A percentile compares a stretch with the other conserved stretches of the same genome.
Evolutionary conservation across 53 echinoderm and acorn worm species (phyloP).

Genomic region (Apostichopus leukothele): DNA sequence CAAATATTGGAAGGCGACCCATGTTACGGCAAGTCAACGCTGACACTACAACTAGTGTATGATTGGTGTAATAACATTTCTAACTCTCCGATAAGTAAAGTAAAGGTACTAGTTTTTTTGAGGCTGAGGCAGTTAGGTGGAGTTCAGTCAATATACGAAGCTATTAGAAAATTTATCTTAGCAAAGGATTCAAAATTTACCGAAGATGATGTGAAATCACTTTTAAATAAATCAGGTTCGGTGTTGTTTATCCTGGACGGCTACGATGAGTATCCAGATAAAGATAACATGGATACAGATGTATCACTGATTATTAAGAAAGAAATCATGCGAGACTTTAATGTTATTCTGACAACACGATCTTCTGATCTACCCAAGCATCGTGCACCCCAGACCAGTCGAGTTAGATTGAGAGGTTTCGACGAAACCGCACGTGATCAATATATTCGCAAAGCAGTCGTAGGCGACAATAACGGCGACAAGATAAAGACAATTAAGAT

Average conservation of each 20-base stretch:
- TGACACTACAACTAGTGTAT: constrained; percentile 8
- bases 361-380: neutral
- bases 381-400: neutral
- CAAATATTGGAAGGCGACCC: neutral
- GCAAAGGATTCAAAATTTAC: neutral
- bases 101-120: neutral
- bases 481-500: neutral
- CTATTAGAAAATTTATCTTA: neutral
- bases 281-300: neutral
- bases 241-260: neutral
- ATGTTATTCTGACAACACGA: constrained; percentile 1
- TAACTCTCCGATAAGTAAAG: neutral
- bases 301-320: neutral
- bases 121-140: constrained; percentile 10
- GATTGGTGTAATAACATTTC: neutral
- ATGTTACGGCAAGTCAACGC: constrained; percentile 12
- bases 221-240: neutral
- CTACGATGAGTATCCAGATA: constrained; percentile 24
- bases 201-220: neutral
- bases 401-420: neutral
- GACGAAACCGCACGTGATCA: neutral
- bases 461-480: neutral
- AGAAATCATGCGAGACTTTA: neutral
- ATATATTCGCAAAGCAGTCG: neutral
- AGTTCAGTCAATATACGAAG: neutral